Evolutionary conservation across 1,140 invertebrate species (phyloP).

Genomic region (Meloidogyne chitwoodi): DNA sequence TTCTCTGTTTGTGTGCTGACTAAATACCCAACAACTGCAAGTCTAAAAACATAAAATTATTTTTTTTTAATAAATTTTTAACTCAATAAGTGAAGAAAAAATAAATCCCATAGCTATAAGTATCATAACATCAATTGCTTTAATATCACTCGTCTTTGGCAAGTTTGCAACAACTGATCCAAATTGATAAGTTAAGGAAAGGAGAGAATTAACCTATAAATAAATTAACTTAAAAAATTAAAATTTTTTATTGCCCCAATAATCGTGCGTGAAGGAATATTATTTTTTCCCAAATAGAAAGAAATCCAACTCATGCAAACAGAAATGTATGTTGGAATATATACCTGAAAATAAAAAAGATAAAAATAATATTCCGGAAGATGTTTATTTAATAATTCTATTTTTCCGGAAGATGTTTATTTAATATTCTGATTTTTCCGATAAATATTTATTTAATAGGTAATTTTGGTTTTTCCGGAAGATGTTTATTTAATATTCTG

Average conservation of each 20-base stretch:
- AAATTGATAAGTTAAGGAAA: slow-evolving; percentile 53
- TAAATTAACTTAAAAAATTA: slow-evolving; percentile 1
- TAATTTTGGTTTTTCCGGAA: background rate
- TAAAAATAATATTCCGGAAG: background rate
- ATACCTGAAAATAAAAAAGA: slow-evolving; percentile 34
- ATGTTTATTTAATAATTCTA: background rate
- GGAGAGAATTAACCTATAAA: slow-evolving; percentile 40
- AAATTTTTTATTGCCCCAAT: slow-evolving; percentile 51
- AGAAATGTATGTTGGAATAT: slow-evolving; percentile 57
- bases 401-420: background rate
- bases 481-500: background rate
- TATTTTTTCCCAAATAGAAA: slow-evolving; percentile 54
- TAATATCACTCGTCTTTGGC: slow-evolving; percentile 59
- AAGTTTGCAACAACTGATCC: slow-evolving; percentile 57
- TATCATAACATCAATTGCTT: slow-evolving; percentile 59
- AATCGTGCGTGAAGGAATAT: slow-evolving; percentile 58
- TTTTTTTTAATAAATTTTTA: background rate
- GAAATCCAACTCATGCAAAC: slow-evolving; percentile 60
- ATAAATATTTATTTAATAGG: too few relatives aligned
- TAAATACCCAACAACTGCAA: slow-evolving; percentile 56
- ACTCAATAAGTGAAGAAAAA: slow-evolving; percentile 41
- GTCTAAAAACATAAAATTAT: slow-evolving; percentile 7
- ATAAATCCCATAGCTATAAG: slow-evolving; percentile 51
- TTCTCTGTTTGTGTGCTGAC: slow-evolving; percentile 26
- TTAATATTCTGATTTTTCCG: background rate